Conservation (phyloP, 2,888 invertebrate genomes). For the Agonopterix subpropinquella region DNA sequence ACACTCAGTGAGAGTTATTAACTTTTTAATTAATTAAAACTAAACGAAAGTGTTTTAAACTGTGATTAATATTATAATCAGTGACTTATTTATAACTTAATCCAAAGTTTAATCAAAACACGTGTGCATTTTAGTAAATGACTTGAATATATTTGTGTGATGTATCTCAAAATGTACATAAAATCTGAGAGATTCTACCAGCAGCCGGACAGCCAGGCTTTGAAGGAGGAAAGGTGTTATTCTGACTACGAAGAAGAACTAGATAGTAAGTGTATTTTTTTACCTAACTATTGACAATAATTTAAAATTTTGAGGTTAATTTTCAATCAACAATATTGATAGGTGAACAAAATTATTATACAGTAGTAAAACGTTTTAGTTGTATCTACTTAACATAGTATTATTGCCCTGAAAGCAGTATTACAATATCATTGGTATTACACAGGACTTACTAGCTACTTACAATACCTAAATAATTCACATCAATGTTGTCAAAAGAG, state of each 20-base stretch:
- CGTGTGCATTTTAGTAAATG: background rate
- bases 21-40: no score
- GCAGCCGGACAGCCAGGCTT: conserved; percentile 49
- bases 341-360: background rate
- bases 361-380: background rate
- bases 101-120: background rate
- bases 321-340: background rate
- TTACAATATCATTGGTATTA: no score
- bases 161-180: conserved; percentile 68
- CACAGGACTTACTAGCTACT: no score
- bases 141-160: conserved; percentile 25
- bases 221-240: conserved; percentile 54
- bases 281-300: no score
- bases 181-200: conserved; percentile 66
- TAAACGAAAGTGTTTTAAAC: no score
- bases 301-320: background rate
- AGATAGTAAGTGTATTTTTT: conserved; percentile 45
- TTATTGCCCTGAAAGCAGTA: no score
- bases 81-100: background rate
- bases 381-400: no score
- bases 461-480: no score
- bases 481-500: no score
- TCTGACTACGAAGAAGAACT: conserved; percentile 63
- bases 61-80: no score
- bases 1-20: no score